Conservation (phyloP, 2,888 invertebrate genomes). For the Acronicta alni region DNA sequence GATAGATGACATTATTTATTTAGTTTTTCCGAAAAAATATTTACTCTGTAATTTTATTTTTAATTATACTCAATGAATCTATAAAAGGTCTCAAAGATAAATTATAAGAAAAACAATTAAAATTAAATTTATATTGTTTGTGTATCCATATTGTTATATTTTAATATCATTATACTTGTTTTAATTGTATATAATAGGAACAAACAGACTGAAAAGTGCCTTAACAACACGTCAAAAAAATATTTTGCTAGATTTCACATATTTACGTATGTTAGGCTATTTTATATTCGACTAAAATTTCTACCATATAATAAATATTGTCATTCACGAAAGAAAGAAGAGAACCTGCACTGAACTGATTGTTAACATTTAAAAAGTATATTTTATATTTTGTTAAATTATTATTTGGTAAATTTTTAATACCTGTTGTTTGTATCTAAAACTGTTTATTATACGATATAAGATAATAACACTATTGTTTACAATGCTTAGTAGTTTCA, state of each 20-base stretch:
- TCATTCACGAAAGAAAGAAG: background rate
- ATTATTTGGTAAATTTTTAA: constrained; percentile 15
- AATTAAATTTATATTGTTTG: background rate
- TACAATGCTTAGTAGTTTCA: constrained; percentile 7
- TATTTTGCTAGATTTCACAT: constrained; percentile 1
- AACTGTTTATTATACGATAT: constrained; percentile 25
- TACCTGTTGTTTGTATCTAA: constrained; percentile 11
- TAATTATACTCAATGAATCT: constrained; percentile 8
- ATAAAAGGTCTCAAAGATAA: background rate
- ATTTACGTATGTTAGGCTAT: background rate
- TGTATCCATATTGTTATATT: background rate
- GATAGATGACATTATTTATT: background rate
- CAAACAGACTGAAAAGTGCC: constrained; percentile 39
- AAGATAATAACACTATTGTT: constrained; percentile 5
- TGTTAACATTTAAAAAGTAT: constrained; percentile 18
- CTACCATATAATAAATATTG: background rate
- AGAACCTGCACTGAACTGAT: constrained; percentile 9
- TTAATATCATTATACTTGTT: background rate
- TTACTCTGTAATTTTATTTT: constrained; percentile 7
- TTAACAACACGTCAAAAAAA: constrained; percentile 9
- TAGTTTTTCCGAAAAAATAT: background rate
- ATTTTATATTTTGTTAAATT: constrained; percentile 19
- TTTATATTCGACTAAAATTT: background rate
- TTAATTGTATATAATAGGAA: background rate
- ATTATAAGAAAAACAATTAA: no score